Evolutionary conservation across 2,113 vertebrate species (phyloP).

Genomic region (Prunella fulvescens): DNA sequence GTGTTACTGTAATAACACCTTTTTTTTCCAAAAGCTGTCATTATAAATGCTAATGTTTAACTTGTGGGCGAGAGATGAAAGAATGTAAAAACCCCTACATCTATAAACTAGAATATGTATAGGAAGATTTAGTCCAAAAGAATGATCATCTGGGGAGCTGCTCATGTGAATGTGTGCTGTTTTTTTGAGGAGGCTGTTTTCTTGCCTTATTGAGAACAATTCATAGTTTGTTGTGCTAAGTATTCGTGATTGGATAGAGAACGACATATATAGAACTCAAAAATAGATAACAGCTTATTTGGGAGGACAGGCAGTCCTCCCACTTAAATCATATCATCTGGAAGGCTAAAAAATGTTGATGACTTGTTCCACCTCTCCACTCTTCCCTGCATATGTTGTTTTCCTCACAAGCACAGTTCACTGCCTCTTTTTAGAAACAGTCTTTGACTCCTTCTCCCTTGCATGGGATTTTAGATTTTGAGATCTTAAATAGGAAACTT

Average conservation of each 20-base stretch:
- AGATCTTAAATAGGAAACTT: not conserved
- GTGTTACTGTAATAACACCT: not conserved
- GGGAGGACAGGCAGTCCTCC: slow-evolving; percentile 57
- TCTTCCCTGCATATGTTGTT: slow-evolving; percentile 50
- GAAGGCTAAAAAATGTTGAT: slow-evolving; percentile 49
- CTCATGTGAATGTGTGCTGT: not conserved
- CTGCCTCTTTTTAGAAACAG: slow-evolving; percentile 39
- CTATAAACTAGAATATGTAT: not conserved
- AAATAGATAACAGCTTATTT: slow-evolving; percentile 53
- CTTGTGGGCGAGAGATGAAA: not conserved
- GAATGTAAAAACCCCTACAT: not conserved
- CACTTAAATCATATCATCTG: slow-evolving; percentile 48
- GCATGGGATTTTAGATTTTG: not conserved
- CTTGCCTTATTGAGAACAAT: not conserved
- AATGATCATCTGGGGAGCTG: not conserved
- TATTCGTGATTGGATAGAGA: slow-evolving; percentile 31
- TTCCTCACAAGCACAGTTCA: slow-evolving; percentile 29
- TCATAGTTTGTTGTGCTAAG: slow-evolving; percentile 26
- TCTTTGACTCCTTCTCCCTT: slow-evolving; percentile 9
- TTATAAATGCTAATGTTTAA: slow-evolving; percentile 29
- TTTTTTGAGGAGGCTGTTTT: not conserved
- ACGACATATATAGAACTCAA: slow-evolving; percentile 35
- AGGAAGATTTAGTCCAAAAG: not conserved
- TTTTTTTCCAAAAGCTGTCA: not conserved
- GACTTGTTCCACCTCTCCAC: slow-evolving; percentile 51